Conservation (phyloP, 2,888 invertebrate genomes). For the Rhingia campestris region DNA sequence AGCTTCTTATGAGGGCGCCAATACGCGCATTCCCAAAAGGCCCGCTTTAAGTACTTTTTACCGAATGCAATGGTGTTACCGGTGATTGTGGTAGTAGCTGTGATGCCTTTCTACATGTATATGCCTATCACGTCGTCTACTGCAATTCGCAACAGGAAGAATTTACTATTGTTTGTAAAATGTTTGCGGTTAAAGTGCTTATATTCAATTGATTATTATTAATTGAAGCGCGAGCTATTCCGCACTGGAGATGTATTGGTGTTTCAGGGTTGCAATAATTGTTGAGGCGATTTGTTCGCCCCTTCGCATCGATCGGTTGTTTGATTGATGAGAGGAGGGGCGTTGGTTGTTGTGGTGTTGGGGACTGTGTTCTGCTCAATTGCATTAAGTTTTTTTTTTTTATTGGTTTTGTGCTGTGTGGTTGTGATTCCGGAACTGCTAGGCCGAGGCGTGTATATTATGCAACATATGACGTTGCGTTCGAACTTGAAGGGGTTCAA, state of each 20-base stretch:
- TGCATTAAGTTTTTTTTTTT: constrained; percentile 29
- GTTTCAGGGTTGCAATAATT: constrained; percentile 58
- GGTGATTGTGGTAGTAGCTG: constrained; percentile 2
- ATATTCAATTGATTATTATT: constrained; percentile 61
- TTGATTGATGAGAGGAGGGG: constrained; percentile 42
- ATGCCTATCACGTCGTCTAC: constrained; percentile 7
- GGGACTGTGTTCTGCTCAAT: constrained; percentile 18
- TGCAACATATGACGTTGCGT: constrained; percentile 45
- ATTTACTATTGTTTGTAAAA: constrained; percentile 11
- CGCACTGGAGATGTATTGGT: constrained; percentile 36
- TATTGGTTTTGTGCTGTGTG: constrained; percentile 21
- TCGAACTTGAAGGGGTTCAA: constrained; percentile 52
- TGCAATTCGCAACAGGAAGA: constrained; percentile 50
- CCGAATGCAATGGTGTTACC: not conserved
- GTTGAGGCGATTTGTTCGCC: constrained; percentile 35
- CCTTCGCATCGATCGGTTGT: constrained; percentile 44
- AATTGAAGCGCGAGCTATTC: constrained; percentile 44
- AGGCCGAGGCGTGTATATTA: constrained; percentile 12
- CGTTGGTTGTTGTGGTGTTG: constrained; percentile 1
- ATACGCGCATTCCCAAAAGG: constrained; percentile 29
- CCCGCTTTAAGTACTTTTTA: constrained; percentile 17
- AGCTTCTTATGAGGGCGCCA: constrained; percentile 54
- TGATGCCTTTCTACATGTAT: no score
- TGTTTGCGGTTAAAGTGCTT: constrained; percentile 52
- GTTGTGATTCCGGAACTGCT: constrained; percentile 34